Conservation (phyloP, 2,113 vertebrate species). For the Regulus satrapa region DNA sequence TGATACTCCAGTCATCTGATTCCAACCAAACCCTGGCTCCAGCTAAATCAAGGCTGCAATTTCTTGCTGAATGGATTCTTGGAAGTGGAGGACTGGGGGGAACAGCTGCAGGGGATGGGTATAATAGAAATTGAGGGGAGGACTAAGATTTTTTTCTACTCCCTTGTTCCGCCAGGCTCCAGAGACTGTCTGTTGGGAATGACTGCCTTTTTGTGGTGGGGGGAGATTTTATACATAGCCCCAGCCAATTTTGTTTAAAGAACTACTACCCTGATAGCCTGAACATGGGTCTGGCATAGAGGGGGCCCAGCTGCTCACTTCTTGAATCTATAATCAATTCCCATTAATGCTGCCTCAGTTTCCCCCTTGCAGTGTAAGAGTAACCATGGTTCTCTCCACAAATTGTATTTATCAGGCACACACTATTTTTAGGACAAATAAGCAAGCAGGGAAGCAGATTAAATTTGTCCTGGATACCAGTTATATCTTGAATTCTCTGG, state of each 20-base stretch:
- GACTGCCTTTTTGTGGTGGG: not conserved
- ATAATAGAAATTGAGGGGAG: not conserved
- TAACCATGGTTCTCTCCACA: not conserved
- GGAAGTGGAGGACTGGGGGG: not conserved
- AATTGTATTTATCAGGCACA: not conserved
- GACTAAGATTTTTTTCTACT: not conserved
- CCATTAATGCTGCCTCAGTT: slow-evolving; percentile 9
- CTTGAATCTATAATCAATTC: slow-evolving; percentile 5
- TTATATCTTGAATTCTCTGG: not conserved
- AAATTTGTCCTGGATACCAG: slow-evolving; percentile 3
- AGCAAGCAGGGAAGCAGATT: not conserved
- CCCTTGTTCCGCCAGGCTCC: not conserved
- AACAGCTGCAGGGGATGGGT: not conserved
- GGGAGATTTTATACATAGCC: not conserved
- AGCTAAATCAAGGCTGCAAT: not conserved
- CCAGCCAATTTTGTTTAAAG: not conserved
- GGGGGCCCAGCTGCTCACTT: not conserved
- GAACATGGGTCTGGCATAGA: not conserved
- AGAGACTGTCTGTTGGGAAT: not conserved
- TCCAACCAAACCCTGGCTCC: not conserved
- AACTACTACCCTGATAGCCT: not conserved
- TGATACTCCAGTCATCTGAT: not conserved
- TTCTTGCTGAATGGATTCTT: not conserved
- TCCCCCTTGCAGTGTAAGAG: not conserved
- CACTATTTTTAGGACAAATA: not conserved